Evolutionary conservation across 2,797 vertebrate genomes (phyloP).

Genomic region (Neoniphon sammara): DNA sequence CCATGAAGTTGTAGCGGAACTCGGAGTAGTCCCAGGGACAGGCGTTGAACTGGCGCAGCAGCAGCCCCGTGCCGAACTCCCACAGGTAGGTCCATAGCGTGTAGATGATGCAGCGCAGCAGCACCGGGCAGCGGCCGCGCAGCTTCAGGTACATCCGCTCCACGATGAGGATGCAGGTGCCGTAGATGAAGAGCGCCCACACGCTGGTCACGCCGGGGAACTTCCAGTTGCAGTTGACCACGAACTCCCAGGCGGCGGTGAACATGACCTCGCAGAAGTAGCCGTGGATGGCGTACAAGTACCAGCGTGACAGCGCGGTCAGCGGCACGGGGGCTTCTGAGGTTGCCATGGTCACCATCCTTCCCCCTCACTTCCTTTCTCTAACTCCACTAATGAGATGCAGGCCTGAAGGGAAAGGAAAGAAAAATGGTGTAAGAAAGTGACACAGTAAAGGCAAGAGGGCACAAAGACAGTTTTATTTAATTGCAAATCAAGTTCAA

Average conservation of each 20-base stretch:
- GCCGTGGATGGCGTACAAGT: constrained; percentile 98
- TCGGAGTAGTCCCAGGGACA: constrained; percentile 98
- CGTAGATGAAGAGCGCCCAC: constrained; percentile 98
- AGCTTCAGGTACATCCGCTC: constrained; percentile 95
- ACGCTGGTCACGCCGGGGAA: constrained; percentile 98
- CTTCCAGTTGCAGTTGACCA: constrained; percentile 97
- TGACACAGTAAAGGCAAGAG: not conserved
- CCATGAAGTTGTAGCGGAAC: constrained; percentile 99
- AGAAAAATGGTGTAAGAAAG: not conserved
- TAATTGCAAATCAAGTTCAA: constrained; percentile 34
- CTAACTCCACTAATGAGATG: constrained; percentile 1
- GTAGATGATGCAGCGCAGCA: constrained; percentile 95
- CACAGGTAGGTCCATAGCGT: constrained; percentile 98
- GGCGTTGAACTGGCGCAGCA: constrained; percentile 94
- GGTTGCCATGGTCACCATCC: constrained; percentile 78
- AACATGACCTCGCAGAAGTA: constrained; percentile 99
- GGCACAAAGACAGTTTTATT: not conserved
- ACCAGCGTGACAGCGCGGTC: constrained; percentile 94
- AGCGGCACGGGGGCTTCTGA: constrained; percentile 86
- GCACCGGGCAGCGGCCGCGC: constrained; percentile 87
- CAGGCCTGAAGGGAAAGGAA: constrained; percentile 46
- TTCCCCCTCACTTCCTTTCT: constrained; percentile 14
- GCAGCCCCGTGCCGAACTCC: constrained; percentile 96
- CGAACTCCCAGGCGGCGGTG: constrained; percentile 98
- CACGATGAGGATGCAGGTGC: constrained; percentile 96